Percentiles rank a stretch among this genome's conserved stretches.
These are phyloP conservation scores for Sebastes minor DNA, from an alignment of 2,797 vertebrate genomes.

Conservation along the genomic window DNA sequence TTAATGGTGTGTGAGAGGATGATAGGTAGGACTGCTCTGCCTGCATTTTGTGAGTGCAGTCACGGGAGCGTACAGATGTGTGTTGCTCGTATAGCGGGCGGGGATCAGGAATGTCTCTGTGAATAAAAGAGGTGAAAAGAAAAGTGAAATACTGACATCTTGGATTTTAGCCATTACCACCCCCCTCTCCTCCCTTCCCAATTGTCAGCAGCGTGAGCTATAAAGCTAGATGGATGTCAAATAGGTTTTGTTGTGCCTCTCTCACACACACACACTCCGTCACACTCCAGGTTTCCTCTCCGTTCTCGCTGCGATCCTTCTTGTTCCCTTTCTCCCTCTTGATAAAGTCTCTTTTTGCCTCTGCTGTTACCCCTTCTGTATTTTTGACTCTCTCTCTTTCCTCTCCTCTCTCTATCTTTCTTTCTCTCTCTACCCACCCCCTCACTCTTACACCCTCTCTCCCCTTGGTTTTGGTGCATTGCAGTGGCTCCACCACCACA, in stretches of 20 bases:
- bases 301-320: conserved; percentile 14
- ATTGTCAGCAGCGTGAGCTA: conserved; percentile 44
- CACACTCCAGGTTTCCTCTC: conserved; percentile 31
- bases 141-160: conserved; percentile 53
- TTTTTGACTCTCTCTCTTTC: conserved; percentile 61
- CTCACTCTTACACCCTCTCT: conserved; percentile 76
- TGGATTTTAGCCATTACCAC: conserved; percentile 39
- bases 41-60: conserved; percentile 41
- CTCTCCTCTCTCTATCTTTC: conserved; percentile 43
- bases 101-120: conserved; percentile 44
- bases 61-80: conserved; percentile 21
- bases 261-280: not conserved
- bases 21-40: conserved; percentile 41
- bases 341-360: conserved; percentile 36
- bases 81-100: conserved; percentile 22
- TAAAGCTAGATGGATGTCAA: conserved; percentile 60
- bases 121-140: conserved; percentile 54
- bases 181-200: not conserved
- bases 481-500: conserved; percentile 83
- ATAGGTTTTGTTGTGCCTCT: conserved; percentile 33
- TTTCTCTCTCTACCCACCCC: conserved; percentile 59
- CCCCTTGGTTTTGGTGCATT: conserved; percentile 86
- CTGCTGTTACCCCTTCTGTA: conserved; percentile 52
- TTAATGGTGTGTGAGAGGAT: conserved; percentile 60
- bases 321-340: conserved; percentile 31